A percentile compares a stretch with the other conserved stretches of the same genome.
These are phyloP conservation scores for Lithobates pipiens DNA, from an alignment of 2,797 vertebrate genomes.

Conservation along the genomic window DNA sequence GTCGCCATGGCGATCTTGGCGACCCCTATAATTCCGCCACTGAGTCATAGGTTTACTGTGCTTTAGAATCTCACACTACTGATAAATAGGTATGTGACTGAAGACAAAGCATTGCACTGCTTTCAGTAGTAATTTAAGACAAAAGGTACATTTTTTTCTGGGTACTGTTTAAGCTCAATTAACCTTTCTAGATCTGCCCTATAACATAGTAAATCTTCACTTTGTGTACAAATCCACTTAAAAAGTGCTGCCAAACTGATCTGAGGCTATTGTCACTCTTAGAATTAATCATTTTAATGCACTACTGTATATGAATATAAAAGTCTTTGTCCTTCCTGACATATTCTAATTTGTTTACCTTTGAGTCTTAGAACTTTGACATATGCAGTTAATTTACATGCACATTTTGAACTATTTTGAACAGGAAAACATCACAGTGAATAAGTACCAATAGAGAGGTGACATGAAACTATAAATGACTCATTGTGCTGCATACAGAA, in stretches of 20 bases:
- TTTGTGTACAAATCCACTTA: not conserved
- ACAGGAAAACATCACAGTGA: not conserved
- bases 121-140: too few relatives aligned
- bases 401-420: not conserved
- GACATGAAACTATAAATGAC: too few relatives aligned
- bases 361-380: not conserved
- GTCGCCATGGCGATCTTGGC: too few relatives aligned
- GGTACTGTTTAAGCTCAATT: too few relatives aligned
- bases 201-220: not conserved
- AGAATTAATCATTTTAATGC: not conserved
- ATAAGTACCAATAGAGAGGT: too few relatives aligned
- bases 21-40: too few relatives aligned
- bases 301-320: not conserved
- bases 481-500: conserved; percentile 4
- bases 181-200: not conserved
- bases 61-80: too few relatives aligned
- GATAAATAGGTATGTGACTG: too few relatives aligned
- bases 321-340: not conserved
- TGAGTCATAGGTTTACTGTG: too few relatives aligned
- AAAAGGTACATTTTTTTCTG: too few relatives aligned
- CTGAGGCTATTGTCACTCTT: not conserved
- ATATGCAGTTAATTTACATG: not conserved
- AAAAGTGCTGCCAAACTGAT: not conserved
- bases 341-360: not conserved
- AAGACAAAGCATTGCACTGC: too few relatives aligned